Conservation (phyloP, 2,113 vertebrate species). For the Clarias batrachus region DNA sequence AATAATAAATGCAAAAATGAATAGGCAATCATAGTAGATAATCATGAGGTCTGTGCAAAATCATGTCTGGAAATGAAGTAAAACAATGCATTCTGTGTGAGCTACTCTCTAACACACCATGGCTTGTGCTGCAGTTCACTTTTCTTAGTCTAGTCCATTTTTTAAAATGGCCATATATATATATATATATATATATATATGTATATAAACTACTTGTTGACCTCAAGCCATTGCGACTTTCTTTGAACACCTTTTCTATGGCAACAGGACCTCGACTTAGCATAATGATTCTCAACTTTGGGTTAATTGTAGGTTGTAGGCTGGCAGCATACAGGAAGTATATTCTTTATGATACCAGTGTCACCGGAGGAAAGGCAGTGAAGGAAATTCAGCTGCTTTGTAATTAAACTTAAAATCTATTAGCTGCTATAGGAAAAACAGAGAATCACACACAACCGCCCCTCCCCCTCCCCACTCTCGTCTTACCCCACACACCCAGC, state of each 20-base stretch:
- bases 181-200: neutral
- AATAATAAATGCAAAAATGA: neutral
- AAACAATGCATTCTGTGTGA: neutral
- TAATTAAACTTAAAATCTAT: constrained; percentile 37
- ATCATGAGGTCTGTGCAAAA: neutral
- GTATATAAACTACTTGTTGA: neutral
- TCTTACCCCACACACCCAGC: constrained; percentile 19
- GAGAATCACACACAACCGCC: neutral
- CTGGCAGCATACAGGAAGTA: constrained; percentile 15
- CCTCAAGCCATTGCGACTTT: neutral
- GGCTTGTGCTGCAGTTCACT: neutral
- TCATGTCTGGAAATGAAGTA: neutral
- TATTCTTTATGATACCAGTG: constrained; percentile 43
- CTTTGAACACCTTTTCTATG: constrained; percentile 29
- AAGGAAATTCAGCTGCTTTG: constrained; percentile 37
- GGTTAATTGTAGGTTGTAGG: constrained; percentile 16
- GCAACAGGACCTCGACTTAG: constrained; percentile 24
- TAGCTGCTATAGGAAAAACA: constrained; percentile 23
- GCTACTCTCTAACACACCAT: neutral
- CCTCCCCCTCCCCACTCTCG: too few species aligned
- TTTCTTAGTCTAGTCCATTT: neutral
- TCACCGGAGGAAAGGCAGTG: constrained; percentile 29
- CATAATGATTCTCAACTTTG: constrained; percentile 29
- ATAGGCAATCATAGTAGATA: neutral
- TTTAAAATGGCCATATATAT: neutral